Evolutionary conservation across 2,797 vertebrate genomes (phyloP).

Genomic region (Prunella strophiata): DNA sequence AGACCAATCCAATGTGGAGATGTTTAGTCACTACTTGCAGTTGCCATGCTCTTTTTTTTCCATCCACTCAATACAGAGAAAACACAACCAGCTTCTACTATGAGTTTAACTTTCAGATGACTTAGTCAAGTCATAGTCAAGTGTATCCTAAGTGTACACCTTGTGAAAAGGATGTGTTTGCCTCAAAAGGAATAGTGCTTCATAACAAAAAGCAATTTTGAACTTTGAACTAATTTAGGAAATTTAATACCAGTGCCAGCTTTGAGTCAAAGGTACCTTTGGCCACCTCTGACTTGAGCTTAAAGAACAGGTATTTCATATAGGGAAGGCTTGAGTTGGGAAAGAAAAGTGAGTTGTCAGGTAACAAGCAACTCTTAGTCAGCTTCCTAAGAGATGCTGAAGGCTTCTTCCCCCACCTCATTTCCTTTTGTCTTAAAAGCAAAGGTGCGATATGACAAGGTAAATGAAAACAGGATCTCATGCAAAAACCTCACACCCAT

Average conservation of each 20-base stretch:
- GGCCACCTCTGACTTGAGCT: neutral
- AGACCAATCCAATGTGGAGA: neutral
- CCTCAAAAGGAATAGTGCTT: neutral
- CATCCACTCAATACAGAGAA: neutral
- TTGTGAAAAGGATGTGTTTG: neutral
- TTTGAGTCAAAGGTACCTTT: neutral
- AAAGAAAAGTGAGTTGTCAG: neutral
- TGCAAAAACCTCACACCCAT: neutral
- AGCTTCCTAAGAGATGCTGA: neutral
- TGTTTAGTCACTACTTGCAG: neutral
- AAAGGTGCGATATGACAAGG: neutral
- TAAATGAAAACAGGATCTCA: neutral
- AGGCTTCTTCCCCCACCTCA: neutral
- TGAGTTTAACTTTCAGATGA: neutral
- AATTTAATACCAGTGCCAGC: neutral
- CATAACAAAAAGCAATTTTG: neutral
- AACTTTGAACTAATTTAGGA: neutral
- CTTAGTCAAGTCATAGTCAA: neutral
- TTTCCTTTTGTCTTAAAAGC: slow-evolving; percentile 11
- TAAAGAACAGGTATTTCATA: neutral
- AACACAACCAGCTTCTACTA: accelerated
- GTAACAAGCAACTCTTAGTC: neutral
- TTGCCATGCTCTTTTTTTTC: neutral
- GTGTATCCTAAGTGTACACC: neutral
- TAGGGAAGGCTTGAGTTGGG: neutral